Conservation (phyloP, 2,888 invertebrate species). For the Tetrapedia diversipes region DNA sequence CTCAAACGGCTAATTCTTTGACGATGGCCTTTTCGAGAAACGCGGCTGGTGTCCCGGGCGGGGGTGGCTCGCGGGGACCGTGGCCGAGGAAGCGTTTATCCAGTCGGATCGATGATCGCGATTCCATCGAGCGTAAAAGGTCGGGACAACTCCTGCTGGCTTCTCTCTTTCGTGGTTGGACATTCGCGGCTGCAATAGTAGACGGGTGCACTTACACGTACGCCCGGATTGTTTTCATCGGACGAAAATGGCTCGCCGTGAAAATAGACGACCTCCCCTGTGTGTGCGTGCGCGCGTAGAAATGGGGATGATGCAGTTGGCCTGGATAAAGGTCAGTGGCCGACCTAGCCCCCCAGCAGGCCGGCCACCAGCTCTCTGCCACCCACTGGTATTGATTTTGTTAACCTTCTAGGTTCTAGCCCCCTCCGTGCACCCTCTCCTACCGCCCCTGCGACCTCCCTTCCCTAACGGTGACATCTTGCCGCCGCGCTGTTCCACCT, state of each 20-base stretch:
- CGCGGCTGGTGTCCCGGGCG: background rate
- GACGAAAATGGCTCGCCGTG: conserved; percentile 68
- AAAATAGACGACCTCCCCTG: conserved; percentile 71
- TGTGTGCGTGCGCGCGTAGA: conserved; percentile 58
- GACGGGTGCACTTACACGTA: conserved; percentile 10
- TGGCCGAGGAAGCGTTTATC: conserved; percentile 1
- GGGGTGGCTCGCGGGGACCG: background rate
- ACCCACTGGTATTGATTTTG: conserved; percentile 77
- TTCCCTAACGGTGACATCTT: conserved; percentile 49
- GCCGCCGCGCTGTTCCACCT: conserved; percentile 34
- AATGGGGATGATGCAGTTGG: conserved; percentile 80
- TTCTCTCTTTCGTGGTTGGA: conserved; percentile 10
- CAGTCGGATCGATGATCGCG: conserved; percentile 24
- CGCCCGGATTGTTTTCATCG: conserved; percentile 62
- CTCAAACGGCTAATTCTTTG: too few relatives aligned
- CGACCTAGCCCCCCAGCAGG: conserved; percentile 78
- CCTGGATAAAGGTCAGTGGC: conserved; percentile 81
- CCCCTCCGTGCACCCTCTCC: conserved; percentile 52
- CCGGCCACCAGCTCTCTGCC: conserved; percentile 65
- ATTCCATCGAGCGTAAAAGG: conserved; percentile 28
- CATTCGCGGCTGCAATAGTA: conserved; percentile 11
- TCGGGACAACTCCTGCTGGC: conserved; percentile 12
- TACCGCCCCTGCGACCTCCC: conserved; percentile 30
- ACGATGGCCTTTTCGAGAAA: background rate
- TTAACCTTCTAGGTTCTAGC: conserved; percentile 76